A percentile compares a stretch with the other conserved stretches of the same genome.
phyloP scores from a whole-genome alignment of 23 tunicate genomes.

The Ascidia mentula region DNA sequence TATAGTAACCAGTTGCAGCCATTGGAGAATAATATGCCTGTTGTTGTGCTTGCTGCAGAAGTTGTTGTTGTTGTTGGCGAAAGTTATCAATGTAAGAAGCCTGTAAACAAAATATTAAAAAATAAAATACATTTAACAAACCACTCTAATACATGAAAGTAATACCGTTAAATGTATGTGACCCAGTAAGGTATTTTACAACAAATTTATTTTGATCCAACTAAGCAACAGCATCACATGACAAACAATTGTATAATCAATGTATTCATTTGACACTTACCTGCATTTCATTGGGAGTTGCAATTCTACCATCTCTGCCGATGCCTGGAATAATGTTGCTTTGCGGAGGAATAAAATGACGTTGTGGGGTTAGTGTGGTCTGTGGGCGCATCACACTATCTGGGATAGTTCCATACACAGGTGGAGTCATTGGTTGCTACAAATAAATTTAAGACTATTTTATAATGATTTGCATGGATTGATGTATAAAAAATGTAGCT shows the following conservation, averaged over 20 bases:
- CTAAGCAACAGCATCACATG: too few species aligned
- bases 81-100: neutral
- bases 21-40: conserved; percentile 28
- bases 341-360: neutral
- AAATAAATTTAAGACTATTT: too few species aligned
- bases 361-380: neutral
- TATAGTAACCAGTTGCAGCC: neutral
- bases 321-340: neutral
- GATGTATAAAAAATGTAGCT: too few species aligned
- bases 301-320: neutral
- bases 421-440: conserved; percentile 10
- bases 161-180: too few species aligned
- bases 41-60: conserved; percentile 8
- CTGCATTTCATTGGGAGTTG: neutral
- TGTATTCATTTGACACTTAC: neutral
- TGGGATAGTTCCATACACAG: neutral
- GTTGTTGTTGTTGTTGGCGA: conserved; percentile 21
- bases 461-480: too few species aligned
- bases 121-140: too few species aligned
- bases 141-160: too few species aligned
- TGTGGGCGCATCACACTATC: neutral
- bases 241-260: too few species aligned
- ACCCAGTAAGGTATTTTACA: too few species aligned
- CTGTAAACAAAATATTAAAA: too few species aligned
- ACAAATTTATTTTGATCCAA: too few species aligned